These are phyloP conservation scores for Meta bourneti DNA, from an alignment of 2,888 invertebrate genomes.

Conservation along the genomic window DNA sequence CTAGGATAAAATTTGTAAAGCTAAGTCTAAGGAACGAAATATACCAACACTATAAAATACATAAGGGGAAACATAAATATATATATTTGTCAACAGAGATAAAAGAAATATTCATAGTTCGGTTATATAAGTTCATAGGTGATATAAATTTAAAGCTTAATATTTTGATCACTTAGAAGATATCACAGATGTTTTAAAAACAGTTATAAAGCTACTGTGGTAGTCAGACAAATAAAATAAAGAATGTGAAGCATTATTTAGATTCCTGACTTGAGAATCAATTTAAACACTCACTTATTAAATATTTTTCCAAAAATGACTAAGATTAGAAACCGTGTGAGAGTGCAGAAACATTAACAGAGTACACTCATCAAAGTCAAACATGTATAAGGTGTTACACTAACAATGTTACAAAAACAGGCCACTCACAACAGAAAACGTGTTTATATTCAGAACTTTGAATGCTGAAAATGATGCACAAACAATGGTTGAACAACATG, in stretches of 20 bases:
- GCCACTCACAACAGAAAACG: no score
- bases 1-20: not conserved
- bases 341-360: not conserved
- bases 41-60: conserved; percentile 14
- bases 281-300: not conserved
- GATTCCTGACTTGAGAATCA: not conserved
- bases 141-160: not conserved
- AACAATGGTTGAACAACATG: no score
- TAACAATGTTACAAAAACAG: not conserved
- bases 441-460: no score
- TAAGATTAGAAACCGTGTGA: not conserved
- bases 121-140: not conserved
- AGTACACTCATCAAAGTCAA: not conserved
- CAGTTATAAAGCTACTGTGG: not conserved
- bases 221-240: not conserved
- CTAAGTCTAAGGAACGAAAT: not conserved
- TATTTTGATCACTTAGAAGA: conserved; percentile 15
- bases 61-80: conserved; percentile 1
- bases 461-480: no score
- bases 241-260: not conserved
- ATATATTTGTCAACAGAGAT: not conserved
- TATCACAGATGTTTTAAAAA: conserved; percentile 24
- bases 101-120: not conserved
- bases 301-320: not conserved
- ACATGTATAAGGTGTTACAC: not conserved